These are phyloP conservation scores for Sebastes matsubarae DNA, from an alignment of 2,797 vertebrate genomes.

Conservation along the genomic window DNA sequence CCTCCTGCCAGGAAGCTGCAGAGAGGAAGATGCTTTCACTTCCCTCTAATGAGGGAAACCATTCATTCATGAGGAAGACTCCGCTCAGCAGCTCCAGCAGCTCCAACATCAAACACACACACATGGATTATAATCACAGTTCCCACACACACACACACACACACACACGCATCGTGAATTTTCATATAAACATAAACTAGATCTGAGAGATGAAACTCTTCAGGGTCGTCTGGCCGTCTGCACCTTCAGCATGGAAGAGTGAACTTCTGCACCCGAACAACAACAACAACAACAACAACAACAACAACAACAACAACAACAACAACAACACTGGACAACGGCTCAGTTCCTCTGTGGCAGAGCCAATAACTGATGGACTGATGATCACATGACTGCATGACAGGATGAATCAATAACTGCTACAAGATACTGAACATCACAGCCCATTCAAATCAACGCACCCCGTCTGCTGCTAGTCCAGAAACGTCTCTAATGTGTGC, in stretches of 20 bases:
- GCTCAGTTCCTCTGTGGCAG: no score
- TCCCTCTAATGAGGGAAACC: constrained; percentile 7
- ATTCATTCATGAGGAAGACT: not conserved
- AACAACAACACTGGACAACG: no score
- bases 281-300: no score
- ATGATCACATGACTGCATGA: not conserved
- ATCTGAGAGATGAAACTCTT: not conserved
- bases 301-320: no score
- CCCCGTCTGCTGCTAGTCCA: not conserved
- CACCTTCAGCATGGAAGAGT: not conserved
- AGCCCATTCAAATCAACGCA: not conserved
- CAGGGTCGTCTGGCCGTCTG: not conserved
- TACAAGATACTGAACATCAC: not conserved
- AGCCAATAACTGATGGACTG: not conserved
- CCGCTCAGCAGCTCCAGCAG: not conserved
- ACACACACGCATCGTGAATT: not conserved
- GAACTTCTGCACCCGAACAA: not conserved
- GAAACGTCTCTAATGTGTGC: not conserved
- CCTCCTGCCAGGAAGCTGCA: constrained; percentile 27
- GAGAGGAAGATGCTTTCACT: constrained; percentile 11
- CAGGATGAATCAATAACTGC: not conserved
- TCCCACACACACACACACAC: not conserved
- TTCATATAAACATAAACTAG: not conserved
- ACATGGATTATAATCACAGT: not conserved
- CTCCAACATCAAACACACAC: not conserved